Percentiles rank a stretch among this genome's conserved stretches.
These are phyloP conservation scores for Ictidomys tridecemlineatus DNA, from an alignment of 2,113 vertebrate species.

Conservation along the genomic window DNA sequence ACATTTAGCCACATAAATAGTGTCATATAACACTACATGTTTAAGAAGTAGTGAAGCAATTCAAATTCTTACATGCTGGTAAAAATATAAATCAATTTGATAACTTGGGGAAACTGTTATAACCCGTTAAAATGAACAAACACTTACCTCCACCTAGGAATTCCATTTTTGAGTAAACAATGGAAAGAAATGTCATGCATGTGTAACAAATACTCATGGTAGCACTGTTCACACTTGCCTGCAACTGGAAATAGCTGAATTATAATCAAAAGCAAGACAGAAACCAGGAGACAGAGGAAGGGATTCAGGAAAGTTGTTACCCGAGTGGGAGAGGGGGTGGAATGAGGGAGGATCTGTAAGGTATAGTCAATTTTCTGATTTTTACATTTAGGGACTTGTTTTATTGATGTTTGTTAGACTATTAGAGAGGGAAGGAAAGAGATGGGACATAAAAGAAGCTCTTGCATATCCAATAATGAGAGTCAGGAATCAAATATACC, in stretches of 20 bases:
- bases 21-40: not conserved
- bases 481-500: not conserved
- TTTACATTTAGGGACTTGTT: not conserved
- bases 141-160: not conserved
- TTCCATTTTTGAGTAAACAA: not conserved
- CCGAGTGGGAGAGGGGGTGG: not conserved
- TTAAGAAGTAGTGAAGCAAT: not conserved
- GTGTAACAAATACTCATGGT: not conserved
- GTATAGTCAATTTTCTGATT: not conserved
- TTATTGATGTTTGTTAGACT: not conserved
- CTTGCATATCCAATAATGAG: not conserved
- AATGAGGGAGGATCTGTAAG: not conserved
- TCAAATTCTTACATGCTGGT: not conserved
- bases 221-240: not conserved
- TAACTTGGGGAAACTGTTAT: not conserved
- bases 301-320: not conserved
- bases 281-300: too few species aligned
- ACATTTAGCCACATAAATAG: not conserved
- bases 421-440: not conserved
- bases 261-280: not conserved
- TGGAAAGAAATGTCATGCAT: not conserved
- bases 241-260: not conserved
- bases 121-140: not conserved
- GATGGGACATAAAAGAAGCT: not conserved
- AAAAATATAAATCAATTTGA: slow-evolving; percentile 31